Evolutionary conservation across 2,113 vertebrate species (phyloP).

Genomic region (Tragelaphus buxtoni): DNA sequence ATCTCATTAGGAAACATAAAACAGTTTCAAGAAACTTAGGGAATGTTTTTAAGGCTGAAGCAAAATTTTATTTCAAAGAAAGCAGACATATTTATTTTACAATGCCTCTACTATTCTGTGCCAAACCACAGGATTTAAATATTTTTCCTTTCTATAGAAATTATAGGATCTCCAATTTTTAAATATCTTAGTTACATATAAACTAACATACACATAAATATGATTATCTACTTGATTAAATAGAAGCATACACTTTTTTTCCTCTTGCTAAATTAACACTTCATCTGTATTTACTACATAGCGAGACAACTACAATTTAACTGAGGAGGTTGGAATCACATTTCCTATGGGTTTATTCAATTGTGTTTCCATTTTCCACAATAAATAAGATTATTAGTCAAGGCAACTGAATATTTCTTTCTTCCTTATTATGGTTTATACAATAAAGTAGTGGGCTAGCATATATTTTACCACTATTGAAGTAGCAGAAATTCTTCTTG

Average conservation of each 20-base stretch:
- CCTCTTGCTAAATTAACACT: conserved; percentile 75
- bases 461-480: conserved; percentile 47
- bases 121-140: conserved; percentile 70
- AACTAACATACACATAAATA: conserved; percentile 62
- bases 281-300: conserved; percentile 68
- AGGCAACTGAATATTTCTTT: conserved; percentile 58
- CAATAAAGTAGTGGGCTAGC: conserved; percentile 46
- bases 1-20: conserved; percentile 66
- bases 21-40: conserved; percentile 67
- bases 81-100: conserved; percentile 74
- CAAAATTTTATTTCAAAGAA: conserved; percentile 76
- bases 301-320: conserved; percentile 69
- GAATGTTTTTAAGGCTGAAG: conserved; percentile 68
- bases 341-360: conserved; percentile 59
- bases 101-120: conserved; percentile 67
- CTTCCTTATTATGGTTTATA: conserved; percentile 45
- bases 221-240: conserved; percentile 78
- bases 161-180: conserved; percentile 66
- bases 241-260: conserved; percentile 72
- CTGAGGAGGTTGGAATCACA: conserved; percentile 69
- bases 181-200: conserved; percentile 63
- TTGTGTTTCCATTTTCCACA: conserved; percentile 60
- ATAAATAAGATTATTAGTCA: conserved; percentile 67
- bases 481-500: conserved; percentile 28
- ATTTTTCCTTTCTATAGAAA: conserved; percentile 69